These are phyloP conservation scores for Heterocephalus glaber DNA, from an alignment of 2,113 vertebrate species.

Conservation along the genomic window DNA sequence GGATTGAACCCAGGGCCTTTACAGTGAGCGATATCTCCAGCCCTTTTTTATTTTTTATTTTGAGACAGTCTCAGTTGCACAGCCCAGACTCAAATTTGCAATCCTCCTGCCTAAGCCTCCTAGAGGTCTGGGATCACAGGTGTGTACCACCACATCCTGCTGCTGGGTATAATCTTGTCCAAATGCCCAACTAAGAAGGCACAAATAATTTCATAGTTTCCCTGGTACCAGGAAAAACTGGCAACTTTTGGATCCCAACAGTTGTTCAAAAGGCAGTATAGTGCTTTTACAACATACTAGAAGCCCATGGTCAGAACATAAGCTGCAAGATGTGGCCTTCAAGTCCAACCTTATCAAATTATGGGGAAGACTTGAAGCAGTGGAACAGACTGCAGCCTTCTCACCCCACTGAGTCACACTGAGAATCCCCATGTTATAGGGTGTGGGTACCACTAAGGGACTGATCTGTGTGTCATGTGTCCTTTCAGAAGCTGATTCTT, in stretches of 20 bases:
- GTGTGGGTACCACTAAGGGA: background rate
- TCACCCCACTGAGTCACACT: background rate
- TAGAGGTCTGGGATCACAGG: background rate
- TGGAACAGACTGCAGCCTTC: background rate
- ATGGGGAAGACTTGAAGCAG: background rate
- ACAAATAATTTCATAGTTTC: background rate
- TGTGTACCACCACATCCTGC: background rate
- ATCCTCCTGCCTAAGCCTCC: background rate
- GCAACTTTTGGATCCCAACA: background rate
- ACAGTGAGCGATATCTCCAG: background rate
- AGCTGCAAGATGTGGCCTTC: background rate
- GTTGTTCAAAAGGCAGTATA: background rate
- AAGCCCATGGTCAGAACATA: background rate
- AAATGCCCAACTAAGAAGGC: background rate
- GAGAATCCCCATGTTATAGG: background rate
- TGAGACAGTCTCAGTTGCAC: background rate
- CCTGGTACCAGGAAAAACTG: background rate
- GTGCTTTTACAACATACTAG: background rate
- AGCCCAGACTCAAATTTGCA: background rate
- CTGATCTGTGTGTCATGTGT: background rate
- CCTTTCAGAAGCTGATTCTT: background rate
- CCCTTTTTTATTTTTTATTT: background rate
- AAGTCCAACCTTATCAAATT: background rate
- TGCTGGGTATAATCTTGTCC: background rate
- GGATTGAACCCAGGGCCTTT: background rate